Conservation (phyloP, 2,888 invertebrate genomes). For the Ophion slaviceki region DNA sequence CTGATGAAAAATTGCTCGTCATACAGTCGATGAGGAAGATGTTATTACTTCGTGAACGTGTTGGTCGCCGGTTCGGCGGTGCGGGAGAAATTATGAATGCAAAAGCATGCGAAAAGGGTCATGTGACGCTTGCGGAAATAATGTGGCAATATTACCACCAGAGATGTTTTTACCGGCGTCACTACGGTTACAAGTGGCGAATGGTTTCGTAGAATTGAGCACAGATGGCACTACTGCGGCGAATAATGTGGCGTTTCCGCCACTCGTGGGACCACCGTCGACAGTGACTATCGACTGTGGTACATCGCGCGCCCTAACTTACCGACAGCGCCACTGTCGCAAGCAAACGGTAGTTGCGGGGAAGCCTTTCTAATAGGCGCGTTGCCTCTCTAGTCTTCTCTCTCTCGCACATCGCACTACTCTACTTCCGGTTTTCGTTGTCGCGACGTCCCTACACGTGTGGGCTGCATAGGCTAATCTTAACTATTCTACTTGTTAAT, state of each 20-base stretch:
- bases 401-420: no score
- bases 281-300: no score
- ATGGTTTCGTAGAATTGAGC: neutral
- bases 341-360: no score
- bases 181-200: neutral
- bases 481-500: no score
- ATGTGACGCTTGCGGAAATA: neutral
- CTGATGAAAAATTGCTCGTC: conserved; percentile 10
- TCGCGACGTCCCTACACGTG: no score
- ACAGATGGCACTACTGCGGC: neutral
- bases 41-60: neutral
- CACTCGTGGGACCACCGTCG: no score
- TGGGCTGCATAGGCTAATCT: no score
- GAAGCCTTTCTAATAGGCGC: no score
- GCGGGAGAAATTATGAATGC: neutral
- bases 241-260: neutral
- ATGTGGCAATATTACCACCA: neutral
- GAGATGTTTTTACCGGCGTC: neutral
- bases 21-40: neutral
- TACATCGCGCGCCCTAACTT: no score
- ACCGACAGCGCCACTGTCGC: no score
- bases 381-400: no score
- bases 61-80: neutral
- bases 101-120: neutral
- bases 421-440: no score